Conservation (phyloP, 2,888 invertebrate genomes). For the Ditylenchus weischeri region DNA sequence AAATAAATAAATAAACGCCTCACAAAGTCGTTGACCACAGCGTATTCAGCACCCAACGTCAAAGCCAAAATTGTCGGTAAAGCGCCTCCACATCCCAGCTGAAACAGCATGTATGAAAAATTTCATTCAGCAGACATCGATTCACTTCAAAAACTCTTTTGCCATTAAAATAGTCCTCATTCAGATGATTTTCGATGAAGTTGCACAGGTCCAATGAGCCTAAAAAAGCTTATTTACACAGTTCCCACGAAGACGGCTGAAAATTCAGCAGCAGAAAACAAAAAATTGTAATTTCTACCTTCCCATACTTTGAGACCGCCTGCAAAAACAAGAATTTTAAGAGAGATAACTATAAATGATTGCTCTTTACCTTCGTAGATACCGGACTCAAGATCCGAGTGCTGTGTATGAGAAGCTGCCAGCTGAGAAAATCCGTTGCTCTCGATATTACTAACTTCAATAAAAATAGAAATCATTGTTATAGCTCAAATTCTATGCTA, state of each 20-base stretch:
- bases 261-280: too few relatives aligned
- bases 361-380: slow-evolving; percentile 43
- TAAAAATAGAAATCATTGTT: too few relatives aligned
- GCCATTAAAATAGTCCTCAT: slow-evolving; percentile 46
- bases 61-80: slow-evolving; percentile 78
- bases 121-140: slow-evolving; percentile 9
- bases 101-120: slow-evolving; percentile 19
- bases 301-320: slow-evolving; percentile 96
- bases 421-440: too few relatives aligned
- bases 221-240: too few relatives aligned
- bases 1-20: slow-evolving; percentile 59
- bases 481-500: too few relatives aligned
- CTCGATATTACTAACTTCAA: too few relatives aligned
- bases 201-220: slow-evolving; percentile 75
- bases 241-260: too few relatives aligned
- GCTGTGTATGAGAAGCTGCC: background rate
- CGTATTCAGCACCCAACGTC: slow-evolving; percentile 67
- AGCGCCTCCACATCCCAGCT: slow-evolving; percentile 77
- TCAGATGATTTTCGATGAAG: slow-evolving; percentile 65
- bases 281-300: slow-evolving; percentile 58
- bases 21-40: slow-evolving; percentile 92
- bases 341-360: background rate
- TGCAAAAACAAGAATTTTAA: slow-evolving; percentile 56
- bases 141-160: slow-evolving; percentile 71
- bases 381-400: slow-evolving; percentile 44